Conservation (phyloP, 2,888 invertebrate species). For the Chymomyza fuscimana region DNA sequence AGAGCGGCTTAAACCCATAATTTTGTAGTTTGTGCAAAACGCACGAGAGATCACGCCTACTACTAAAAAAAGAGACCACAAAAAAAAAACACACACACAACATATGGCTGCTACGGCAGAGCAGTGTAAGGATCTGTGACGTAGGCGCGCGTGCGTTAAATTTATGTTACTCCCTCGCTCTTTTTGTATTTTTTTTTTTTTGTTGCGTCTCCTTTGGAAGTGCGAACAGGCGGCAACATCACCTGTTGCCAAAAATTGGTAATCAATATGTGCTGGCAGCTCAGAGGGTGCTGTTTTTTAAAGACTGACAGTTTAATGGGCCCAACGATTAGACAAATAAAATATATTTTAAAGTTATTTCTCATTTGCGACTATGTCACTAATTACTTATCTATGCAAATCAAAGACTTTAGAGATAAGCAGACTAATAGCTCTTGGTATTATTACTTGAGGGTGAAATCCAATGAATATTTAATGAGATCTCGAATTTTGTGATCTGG, state of each 20-base stretch:
- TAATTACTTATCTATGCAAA: background rate
- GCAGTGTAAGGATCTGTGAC: slow-evolving; percentile 13
- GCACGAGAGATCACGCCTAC: slow-evolving; percentile 57
- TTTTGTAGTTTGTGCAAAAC: slow-evolving; percentile 69
- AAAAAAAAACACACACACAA: background rate
- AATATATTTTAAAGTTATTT: background rate
- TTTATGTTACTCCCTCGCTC: slow-evolving; percentile 63
- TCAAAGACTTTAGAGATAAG: background rate
- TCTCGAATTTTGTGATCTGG: background rate
- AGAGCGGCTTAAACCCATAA: slow-evolving; percentile 60
- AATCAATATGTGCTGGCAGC: slow-evolving; percentile 1
- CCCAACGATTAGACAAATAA: background rate
- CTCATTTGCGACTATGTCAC: background rate
- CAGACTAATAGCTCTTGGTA: background rate
- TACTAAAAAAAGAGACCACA: slow-evolving; percentile 17
- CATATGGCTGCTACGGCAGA: background rate
- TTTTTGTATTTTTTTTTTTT: background rate
- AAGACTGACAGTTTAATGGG: background rate
- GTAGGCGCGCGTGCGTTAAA: slow-evolving; percentile 63
- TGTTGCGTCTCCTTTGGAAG: slow-evolving; percentile 25
- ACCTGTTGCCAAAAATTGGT: background rate
- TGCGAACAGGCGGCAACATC: slow-evolving; percentile 67
- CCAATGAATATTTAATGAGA: background rate
- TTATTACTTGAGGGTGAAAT: background rate
- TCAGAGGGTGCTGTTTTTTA: background rate